phyloP scores from a whole-genome alignment of 2,888 invertebrate genomes.

The Drosophila pegasa region DNA sequence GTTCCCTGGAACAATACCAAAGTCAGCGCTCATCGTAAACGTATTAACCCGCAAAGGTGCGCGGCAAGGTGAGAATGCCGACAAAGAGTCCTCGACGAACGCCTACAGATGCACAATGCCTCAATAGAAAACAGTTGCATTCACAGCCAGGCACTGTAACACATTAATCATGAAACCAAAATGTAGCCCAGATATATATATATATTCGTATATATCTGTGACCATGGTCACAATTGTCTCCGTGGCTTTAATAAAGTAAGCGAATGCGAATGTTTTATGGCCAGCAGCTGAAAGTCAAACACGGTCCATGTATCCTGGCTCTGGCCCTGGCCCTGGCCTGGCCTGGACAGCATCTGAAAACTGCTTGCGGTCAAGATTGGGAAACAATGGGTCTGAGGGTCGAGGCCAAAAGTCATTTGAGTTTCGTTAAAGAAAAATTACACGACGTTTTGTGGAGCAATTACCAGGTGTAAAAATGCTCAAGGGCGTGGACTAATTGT shows the following conservation, averaged over 20 bases:
- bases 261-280: conserved; percentile 39
- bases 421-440: conserved; percentile 81
- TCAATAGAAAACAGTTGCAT: conserved; percentile 72
- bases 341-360: conserved; percentile 21
- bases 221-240: conserved; percentile 73
- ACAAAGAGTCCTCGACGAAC: conserved; percentile 65
- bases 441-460: conserved; percentile 82
- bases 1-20: conserved; percentile 57
- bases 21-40: conserved; percentile 72
- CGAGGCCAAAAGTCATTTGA: conserved; percentile 74
- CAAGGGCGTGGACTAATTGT: conserved; percentile 82
- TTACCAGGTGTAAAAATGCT: conserved; percentile 80
- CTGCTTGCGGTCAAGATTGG: conserved; percentile 56
- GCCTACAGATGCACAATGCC: conserved; percentile 67
- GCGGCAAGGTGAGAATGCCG: conserved; percentile 61
- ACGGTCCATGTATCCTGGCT: conserved; percentile 4
- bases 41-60: conserved; percentile 64
- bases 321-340: too few relatives aligned
- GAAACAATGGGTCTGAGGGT: conserved; percentile 38
- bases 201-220: conserved; percentile 2
- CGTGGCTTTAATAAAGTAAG: conserved; percentile 49
- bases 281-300: conserved; percentile 44
- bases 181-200: conserved; percentile 5
- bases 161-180: conserved; percentile 64
- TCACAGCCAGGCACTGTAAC: conserved; percentile 48